Evolutionary conservation across 2,113 vertebrate species (phyloP), one percentile per base, ranked within the genome.

Genomic region (Otis tarda): DNA sequence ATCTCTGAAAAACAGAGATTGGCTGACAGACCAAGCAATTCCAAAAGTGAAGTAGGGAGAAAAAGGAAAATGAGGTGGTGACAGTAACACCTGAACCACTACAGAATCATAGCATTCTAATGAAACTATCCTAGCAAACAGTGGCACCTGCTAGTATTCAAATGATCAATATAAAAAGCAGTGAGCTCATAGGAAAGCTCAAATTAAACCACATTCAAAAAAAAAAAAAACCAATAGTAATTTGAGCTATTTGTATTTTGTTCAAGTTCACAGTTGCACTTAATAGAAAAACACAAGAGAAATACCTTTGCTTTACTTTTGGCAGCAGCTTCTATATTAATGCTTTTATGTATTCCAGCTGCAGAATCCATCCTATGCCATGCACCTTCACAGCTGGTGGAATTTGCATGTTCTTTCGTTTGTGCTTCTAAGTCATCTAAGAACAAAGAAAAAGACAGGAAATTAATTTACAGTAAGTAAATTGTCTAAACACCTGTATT

Each of bases 351-450:
- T 52, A 84, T 77, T 96, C 64, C 92, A 75, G 81, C 65, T 88
- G 83, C 30, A 49, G 53, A 55, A 68, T 94, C 94, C 56, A 94
- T 33, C 59, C 95, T 91, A 55, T 25, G 39, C 75, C 95, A 81
- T 94, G 90, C 28, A 95, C 41, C 39, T 97, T 96, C 18, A 96
- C 94, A 87, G 91, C 39, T 56, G 97, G 96, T 60, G 95, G 93
- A 89, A 77, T 82, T 88, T 61, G 70, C 43, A 31, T 90, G 90
- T 37, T 97, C 93, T 79, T 98, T 97, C 57, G 97, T 70, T 45
- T 97, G 98, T 89, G 97, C 93, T 90, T 98, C 98, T 69, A 98
- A 83, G 71, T 98, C 98, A 78, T 98, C 98, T 99, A 96, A 45
- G 39, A 91, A 93, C 61, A 59, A 94, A 79, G 4, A 49, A 79